These are phyloP conservation scores for Chymomyza procnemis DNA, from an alignment of 2,888 invertebrate genomes.

Conservation along the genomic window DNA sequence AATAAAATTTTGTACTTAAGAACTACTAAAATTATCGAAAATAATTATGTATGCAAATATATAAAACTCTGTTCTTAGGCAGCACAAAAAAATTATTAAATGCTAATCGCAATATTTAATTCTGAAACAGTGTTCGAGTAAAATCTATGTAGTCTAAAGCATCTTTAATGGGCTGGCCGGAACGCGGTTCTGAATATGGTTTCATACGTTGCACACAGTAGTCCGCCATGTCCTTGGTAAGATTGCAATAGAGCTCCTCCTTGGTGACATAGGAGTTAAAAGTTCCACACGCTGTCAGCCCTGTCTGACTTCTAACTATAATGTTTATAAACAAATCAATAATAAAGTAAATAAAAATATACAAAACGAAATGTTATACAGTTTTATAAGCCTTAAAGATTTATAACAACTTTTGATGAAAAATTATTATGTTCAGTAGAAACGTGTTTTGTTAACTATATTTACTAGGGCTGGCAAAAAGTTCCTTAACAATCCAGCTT, in stretches of 20 bases:
- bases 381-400: no score
- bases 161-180: slow-evolving; percentile 94
- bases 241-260: slow-evolving; percentile 98
- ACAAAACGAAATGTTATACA: not conserved
- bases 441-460: no score
- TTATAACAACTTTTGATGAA: no score
- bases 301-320: not conserved
- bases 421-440: no score
- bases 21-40: slow-evolving; percentile 65
- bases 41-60: slow-evolving; percentile 66
- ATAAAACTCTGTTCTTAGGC: slow-evolving; percentile 47
- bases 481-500: no score
- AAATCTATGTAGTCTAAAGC: slow-evolving; percentile 99
- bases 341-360: not conserved
- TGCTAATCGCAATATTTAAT: slow-evolving; percentile 80
- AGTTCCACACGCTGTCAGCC: not conserved
- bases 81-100: slow-evolving; percentile 32
- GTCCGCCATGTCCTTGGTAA: slow-evolving; percentile 99
- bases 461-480: no score
- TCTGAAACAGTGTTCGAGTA: slow-evolving; percentile 94
- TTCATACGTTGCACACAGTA: slow-evolving; percentile 99
- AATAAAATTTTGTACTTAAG: slow-evolving; percentile 58
- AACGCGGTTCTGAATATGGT: slow-evolving; percentile 94
- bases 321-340: not conserved
- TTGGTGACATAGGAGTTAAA: slow-evolving; percentile 94